Evolutionary conservation across 2,888 invertebrate genomes (phyloP).

Genomic region (Scaptomyza flava): DNA sequence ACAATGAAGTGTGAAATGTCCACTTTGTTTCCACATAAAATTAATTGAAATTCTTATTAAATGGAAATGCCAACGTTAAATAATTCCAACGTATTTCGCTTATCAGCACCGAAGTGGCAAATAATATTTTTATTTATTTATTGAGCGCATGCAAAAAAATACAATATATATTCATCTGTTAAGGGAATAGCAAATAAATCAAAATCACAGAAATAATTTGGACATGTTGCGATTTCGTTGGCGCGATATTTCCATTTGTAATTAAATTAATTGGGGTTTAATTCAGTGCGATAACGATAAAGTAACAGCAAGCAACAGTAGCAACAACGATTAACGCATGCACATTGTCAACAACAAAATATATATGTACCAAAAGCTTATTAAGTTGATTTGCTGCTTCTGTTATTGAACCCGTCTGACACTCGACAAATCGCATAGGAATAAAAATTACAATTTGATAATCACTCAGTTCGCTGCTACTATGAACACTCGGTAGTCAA

Average conservation of each 20-base stretch:
- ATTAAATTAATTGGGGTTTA: slow-evolving; percentile 84
- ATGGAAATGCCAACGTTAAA: slow-evolving; percentile 14
- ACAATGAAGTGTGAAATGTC: slow-evolving; percentile 18
- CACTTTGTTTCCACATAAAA: slow-evolving; percentile 29
- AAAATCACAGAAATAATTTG: slow-evolving; percentile 42
- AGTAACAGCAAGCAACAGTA: slow-evolving; percentile 10
- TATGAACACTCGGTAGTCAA: background rate
- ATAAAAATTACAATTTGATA: slow-evolving; percentile 74
- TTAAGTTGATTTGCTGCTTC: slow-evolving; percentile 26
- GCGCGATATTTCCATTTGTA: slow-evolving; percentile 82
- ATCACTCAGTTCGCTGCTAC: slow-evolving; percentile 52
- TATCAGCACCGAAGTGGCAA: slow-evolving; percentile 68
- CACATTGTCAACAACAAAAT: slow-evolving; percentile 64
- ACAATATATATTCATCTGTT: slow-evolving; percentile 22
- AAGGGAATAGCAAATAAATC: slow-evolving; percentile 61
- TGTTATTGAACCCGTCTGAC: slow-evolving; percentile 78
- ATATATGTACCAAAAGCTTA: slow-evolving; percentile 18
- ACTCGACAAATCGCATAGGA: slow-evolving; percentile 75
- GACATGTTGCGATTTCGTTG: slow-evolving; percentile 31
- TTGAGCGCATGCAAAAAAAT: slow-evolving; percentile 47
- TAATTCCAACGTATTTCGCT: slow-evolving; percentile 29
- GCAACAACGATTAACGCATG: slow-evolving; percentile 43
- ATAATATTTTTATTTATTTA: slow-evolving; percentile 77
- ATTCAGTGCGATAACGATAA: slow-evolving; percentile 77
- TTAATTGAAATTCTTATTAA: slow-evolving; percentile 20